phyloP scores from a whole-genome alignment of 2,888 invertebrate species.

The Saturnia japonica region DNA sequence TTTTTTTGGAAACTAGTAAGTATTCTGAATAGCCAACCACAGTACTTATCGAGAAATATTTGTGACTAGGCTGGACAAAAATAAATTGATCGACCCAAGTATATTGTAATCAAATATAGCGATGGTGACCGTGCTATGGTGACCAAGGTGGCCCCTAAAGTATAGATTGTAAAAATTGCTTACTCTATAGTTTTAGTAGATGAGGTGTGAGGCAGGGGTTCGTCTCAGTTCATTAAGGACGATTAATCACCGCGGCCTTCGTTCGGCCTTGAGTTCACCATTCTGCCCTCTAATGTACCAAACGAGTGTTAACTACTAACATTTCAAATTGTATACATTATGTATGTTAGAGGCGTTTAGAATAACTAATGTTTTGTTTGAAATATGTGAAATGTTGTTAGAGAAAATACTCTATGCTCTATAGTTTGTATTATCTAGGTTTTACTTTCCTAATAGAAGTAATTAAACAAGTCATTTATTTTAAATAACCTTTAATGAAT shows the following conservation, averaged over 20 bases:
- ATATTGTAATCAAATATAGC: too few species aligned
- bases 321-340: conserved; percentile 11
- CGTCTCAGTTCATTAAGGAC: conserved; percentile 49
- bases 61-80: too few species aligned
- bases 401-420: not conserved
- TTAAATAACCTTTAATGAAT: too few species aligned
- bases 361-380: not conserved
- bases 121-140: too few species aligned
- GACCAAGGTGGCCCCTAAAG: not conserved
- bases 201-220: conserved; percentile 22
- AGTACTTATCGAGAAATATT: too few species aligned
- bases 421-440: too few species aligned
- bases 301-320: conserved; percentile 45
- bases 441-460: too few species aligned
- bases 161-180: not conserved
- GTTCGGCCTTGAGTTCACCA: conserved; percentile 35
- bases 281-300: conserved; percentile 40
- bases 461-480: too few species aligned
- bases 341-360: conserved; percentile 3
- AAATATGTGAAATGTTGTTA: not conserved
- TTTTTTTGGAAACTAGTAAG: too few species aligned
- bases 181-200: not conserved
- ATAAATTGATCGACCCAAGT: too few species aligned
- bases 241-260: conserved; percentile 45
- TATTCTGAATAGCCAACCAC: too few species aligned